Evolutionary conservation across 2,888 invertebrate genomes (phyloP).

Genomic region (Ennomos fuscantarius): DNA sequence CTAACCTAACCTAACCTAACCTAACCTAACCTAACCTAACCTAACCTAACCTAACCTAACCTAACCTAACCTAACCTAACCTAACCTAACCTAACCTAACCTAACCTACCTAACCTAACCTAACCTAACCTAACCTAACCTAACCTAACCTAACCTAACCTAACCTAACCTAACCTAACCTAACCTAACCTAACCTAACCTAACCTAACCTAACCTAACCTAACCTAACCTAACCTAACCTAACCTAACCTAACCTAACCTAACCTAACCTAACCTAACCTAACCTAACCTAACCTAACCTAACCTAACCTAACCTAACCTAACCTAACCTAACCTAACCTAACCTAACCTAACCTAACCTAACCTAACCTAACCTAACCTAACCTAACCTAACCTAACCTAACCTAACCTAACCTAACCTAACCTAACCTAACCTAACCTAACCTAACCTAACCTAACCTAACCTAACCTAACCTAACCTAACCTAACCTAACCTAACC

Average conservation of each 20-base stretch:
- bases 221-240: slow-evolving; percentile 3
- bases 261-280: slow-evolving; percentile 2
- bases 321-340: slow-evolving; percentile 10
- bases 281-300: slow-evolving; percentile 2
- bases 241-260: slow-evolving; percentile 3
- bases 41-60: slow-evolving; percentile 8
- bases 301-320: slow-evolving; percentile 10
- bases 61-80: slow-evolving; percentile 8
- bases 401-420: slow-evolving; percentile 10
- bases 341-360: slow-evolving; percentile 10
- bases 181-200: slow-evolving; percentile 5
- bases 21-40: slow-evolving; percentile 6
- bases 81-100: slow-evolving; percentile 8
- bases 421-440: slow-evolving; percentile 10
- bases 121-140: slow-evolving; percentile 8
- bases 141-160: slow-evolving; percentile 8
- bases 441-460: slow-evolving; percentile 10
- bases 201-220: slow-evolving; percentile 5
- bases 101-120: slow-evolving; percentile 8
- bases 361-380: slow-evolving; percentile 10
- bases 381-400: slow-evolving; percentile 10
- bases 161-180: too few species aligned
- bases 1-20: slow-evolving; percentile 8
- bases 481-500: background rate
- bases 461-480: slow-evolving; percentile 10